Evolutionary conservation across 2,888 invertebrate genomes (phyloP).

Genomic region (Epistrophella euchroma): DNA sequence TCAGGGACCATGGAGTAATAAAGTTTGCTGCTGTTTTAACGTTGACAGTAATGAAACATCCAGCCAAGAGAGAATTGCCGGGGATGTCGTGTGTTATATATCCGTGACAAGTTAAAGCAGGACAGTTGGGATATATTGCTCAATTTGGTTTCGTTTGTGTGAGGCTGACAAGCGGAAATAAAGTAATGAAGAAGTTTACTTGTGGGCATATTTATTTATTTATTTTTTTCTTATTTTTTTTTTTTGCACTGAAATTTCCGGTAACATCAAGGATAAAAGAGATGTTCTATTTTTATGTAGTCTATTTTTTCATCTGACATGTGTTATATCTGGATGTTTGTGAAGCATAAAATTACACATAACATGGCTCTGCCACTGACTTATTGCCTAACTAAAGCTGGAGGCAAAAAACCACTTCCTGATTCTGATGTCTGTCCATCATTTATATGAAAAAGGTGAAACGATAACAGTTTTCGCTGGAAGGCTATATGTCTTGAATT

Average conservation of each 20-base stretch:
- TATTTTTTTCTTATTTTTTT: not conserved
- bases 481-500: not conserved
- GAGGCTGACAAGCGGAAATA: conserved; percentile 46
- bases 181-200: conserved; percentile 35
- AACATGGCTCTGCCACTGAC: not conserved
- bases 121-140: conserved; percentile 52
- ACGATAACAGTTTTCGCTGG: conserved; percentile 2
- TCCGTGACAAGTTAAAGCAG: conserved; percentile 49
- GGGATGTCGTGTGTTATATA: conserved; percentile 31
- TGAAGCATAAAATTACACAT: conserved; percentile 20
- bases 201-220: conserved; percentile 30
- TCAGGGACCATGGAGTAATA: conserved; percentile 48
- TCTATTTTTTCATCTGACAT: conserved; percentile 19
- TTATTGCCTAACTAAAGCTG: not conserved
- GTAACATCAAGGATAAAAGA: conserved; percentile 19
- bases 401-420: conserved; percentile 20
- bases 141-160: conserved; percentile 59
- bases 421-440: conserved; percentile 12
- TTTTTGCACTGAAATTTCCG: conserved; percentile 17
- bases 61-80: conserved; percentile 15
- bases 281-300: conserved; percentile 10
- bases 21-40: conserved; percentile 57
- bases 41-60: conserved; percentile 59
- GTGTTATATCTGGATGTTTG: conserved; percentile 8
- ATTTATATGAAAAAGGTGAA: not conserved